phyloP scores from a whole-genome alignment of 2,113 vertebrate genomes.

The Oncorhynchus mykiss region DNA sequence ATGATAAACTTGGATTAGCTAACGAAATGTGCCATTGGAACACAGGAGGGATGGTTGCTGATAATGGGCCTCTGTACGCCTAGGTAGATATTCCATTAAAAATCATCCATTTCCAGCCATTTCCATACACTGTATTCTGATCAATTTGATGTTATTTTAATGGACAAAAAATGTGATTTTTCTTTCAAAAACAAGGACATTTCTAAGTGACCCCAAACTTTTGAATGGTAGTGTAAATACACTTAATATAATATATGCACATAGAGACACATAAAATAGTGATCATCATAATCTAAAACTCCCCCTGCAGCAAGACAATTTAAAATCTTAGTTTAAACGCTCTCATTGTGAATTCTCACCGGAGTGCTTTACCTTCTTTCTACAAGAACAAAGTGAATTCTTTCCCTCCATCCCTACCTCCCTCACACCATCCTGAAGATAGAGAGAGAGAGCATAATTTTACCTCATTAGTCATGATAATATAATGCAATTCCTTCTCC shows the following conservation, averaged over 20 bases:
- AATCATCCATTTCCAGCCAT: no score
- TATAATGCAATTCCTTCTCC: constrained; percentile 50
- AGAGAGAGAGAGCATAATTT: constrained; percentile 39
- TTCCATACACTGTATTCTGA: no score
- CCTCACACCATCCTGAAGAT: constrained; percentile 24
- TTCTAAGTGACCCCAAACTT: no score
- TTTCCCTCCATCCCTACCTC: not conserved
- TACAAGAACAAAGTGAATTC: constrained; percentile 7
- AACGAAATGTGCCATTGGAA: no score
- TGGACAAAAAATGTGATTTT: no score
- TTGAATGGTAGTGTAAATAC: no score
- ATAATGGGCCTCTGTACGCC: no score
- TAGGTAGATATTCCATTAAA: no score
- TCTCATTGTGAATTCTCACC: constrained; percentile 5
- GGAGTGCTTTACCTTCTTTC: not conserved
- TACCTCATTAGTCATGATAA: constrained; percentile 39
- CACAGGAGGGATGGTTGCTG: no score
- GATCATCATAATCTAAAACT: not conserved
- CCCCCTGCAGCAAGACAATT: not conserved
- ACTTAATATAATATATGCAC: not conserved
- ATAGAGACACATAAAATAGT: not conserved
- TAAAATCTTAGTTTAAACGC: not conserved
- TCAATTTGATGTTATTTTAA: no score
- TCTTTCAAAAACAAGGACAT: no score
- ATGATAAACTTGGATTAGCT: no score